phyloP scores from a whole-genome alignment of 2,113 vertebrate genomes.

The Callopanchax toddi region DNA sequence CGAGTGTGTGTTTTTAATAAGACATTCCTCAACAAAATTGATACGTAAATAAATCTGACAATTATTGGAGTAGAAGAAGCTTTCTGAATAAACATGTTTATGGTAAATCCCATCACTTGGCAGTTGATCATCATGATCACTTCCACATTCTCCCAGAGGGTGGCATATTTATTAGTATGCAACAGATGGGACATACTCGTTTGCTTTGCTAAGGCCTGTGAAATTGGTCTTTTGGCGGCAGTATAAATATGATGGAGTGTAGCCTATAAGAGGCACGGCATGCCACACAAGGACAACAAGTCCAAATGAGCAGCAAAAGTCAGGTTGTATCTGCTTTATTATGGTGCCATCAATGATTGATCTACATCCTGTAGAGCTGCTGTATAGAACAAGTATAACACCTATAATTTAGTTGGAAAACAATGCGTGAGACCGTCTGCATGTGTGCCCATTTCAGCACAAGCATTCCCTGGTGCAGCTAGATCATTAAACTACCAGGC shows the following conservation, averaged over 20 bases:
- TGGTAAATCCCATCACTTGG: conserved; percentile 95
- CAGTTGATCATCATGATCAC: conserved; percentile 99
- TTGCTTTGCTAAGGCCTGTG: conserved; percentile 95
- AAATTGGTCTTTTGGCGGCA: conserved; percentile 99
- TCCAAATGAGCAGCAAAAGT: conserved; percentile 86
- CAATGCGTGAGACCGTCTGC: conserved; percentile 82
- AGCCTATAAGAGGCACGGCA: conserved; percentile 81
- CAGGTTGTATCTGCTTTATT: conserved; percentile 73
- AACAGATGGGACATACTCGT: conserved; percentile 98
- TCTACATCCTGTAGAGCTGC: conserved; percentile 88
- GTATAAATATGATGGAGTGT: conserved; percentile 99
- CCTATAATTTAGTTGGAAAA: conserved; percentile 87
- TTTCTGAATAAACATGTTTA: conserved; percentile 82
- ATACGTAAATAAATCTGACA: conserved; percentile 65
- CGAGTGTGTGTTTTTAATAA: conserved; percentile 35
- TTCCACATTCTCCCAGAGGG: conserved; percentile 91
- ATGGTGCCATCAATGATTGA: conserved; percentile 90
- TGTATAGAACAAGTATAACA: conserved; percentile 85
- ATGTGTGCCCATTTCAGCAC: conserved; percentile 84
- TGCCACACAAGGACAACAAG: conserved; percentile 87
- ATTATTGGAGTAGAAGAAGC: conserved; percentile 69
- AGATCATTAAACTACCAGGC: conserved; percentile 86
- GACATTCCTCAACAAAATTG: conserved; percentile 56
- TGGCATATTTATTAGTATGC: conserved; percentile 98
- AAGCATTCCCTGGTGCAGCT: conserved; percentile 85